Evolutionary conservation across 2,797 vertebrate genomes (phyloP).

Genomic region (Xiphorhynchus erythropygius): DNA sequence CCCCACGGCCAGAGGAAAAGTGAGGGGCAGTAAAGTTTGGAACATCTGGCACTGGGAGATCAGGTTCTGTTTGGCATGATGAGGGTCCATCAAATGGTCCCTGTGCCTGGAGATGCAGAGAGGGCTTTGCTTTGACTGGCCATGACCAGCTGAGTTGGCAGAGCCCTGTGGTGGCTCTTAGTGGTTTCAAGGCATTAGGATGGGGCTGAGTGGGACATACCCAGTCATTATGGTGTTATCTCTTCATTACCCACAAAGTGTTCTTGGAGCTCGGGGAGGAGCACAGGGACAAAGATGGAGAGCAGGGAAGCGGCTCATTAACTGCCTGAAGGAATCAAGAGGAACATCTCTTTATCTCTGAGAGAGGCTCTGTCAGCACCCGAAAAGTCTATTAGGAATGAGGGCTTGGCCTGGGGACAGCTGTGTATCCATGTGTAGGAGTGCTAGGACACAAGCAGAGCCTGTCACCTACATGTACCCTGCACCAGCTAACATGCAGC

Average conservation of each 20-base stretch:
- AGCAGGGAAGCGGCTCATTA: constrained; percentile 29
- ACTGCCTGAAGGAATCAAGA: background rate
- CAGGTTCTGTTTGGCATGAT: background rate
- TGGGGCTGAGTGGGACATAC: background rate
- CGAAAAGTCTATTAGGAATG: background rate
- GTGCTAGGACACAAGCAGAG: background rate
- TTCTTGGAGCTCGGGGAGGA: constrained; percentile 3
- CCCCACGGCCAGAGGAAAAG: background rate
- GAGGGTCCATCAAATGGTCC: background rate
- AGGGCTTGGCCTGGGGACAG: background rate
- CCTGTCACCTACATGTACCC: background rate
- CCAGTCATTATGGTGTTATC: background rate
- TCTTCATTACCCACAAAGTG: constrained; percentile 23
- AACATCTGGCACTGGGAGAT: background rate
- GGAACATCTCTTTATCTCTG: constrained; percentile 4
- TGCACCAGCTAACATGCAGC: background rate
- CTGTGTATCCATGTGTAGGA: background rate
- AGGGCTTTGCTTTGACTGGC: background rate
- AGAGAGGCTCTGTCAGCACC: background rate
- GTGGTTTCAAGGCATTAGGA: background rate
- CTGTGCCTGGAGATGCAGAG: background rate
- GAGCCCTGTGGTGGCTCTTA: background rate
- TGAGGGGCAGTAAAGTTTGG: background rate
- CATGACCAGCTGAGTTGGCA: background rate
- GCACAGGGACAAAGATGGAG: background rate